These are phyloP conservation scores for Argyresthia albistria DNA, from an alignment of 2,888 invertebrate genomes.

Conservation along the genomic window DNA sequence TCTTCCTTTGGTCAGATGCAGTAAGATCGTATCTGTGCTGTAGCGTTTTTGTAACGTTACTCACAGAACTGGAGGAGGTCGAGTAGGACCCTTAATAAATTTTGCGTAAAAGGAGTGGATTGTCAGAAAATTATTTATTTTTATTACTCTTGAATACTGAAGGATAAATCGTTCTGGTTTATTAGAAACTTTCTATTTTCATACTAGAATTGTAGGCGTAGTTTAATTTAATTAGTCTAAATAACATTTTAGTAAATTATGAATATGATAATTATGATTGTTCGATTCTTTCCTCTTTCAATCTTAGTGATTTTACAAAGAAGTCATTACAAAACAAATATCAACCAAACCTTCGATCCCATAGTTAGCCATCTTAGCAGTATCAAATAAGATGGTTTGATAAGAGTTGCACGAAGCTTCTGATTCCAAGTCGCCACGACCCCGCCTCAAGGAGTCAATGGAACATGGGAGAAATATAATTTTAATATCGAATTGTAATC, in stretches of 20 bases:
- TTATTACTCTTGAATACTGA: background rate
- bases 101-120: slow-evolving; percentile 45
- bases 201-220: too few relatives aligned
- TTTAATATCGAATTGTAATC: background rate
- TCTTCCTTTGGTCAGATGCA: too few relatives aligned
- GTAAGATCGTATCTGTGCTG: too few relatives aligned
- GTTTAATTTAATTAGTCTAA: too few relatives aligned
- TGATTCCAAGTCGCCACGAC: slow-evolving; percentile 18
- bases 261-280: too few relatives aligned
- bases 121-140: slow-evolving; percentile 42
- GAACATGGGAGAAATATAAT: slow-evolving; percentile 7
- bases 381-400: slow-evolving; percentile 28
- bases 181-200: too few relatives aligned
- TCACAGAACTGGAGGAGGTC: slow-evolving; percentile 25
- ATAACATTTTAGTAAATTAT: too few relatives aligned
- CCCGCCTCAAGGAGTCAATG: slow-evolving; percentile 18
- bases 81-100: slow-evolving; percentile 57
- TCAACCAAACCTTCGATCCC: background rate
- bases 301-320: too few relatives aligned
- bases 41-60: slow-evolving; percentile 52
- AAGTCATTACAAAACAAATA: background rate
- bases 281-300: background rate
- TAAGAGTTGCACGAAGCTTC: slow-evolving; percentile 43
- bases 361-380: slow-evolving; percentile 10
- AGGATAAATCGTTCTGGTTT: background rate